Evolutionary conservation across 2,888 invertebrate species (phyloP).

Genomic region (Chloroclysta siterata): DNA sequence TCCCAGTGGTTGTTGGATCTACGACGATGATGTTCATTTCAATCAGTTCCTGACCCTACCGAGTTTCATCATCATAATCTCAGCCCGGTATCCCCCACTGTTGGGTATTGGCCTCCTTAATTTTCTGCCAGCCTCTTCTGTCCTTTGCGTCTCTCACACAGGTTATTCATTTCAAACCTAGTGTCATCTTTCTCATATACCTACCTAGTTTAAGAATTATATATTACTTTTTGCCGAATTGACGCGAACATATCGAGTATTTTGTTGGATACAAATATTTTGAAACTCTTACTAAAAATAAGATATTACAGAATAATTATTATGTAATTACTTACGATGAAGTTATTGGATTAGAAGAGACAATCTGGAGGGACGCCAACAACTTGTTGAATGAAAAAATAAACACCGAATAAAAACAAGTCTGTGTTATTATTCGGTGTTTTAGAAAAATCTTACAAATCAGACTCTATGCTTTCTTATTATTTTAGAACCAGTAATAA

Average conservation of each 20-base stretch:
- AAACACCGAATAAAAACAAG: too few species aligned
- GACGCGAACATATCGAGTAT: neutral
- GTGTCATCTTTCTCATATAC: too few species aligned
- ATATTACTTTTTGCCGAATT: neutral
- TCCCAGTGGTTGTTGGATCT: too few species aligned
- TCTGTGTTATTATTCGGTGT: conserved; percentile 17
- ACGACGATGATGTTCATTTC: too few species aligned
- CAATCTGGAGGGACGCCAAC: conserved; percentile 25
- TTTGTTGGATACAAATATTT: neutral
- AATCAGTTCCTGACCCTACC: too few species aligned
- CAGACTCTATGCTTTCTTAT: conserved; percentile 8
- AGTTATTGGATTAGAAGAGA: conserved; percentile 22
- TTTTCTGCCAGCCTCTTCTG: too few species aligned
- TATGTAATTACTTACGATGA: conserved; percentile 23
- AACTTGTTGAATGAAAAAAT: conserved; percentile 26
- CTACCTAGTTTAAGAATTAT: too few species aligned
- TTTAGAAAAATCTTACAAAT: conserved; percentile 13
- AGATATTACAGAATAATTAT: conserved; percentile 18
- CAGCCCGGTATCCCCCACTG: too few species aligned
- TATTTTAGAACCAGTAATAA: conserved; percentile 1
- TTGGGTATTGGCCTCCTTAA: too few species aligned
- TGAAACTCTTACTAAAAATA: conserved; percentile 10
- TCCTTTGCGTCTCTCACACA: too few species aligned
- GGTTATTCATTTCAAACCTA: too few species aligned
- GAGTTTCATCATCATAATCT: too few species aligned